phyloP scores from a whole-genome alignment of 2,113 vertebrate genomes.

The Leucoraja erinaceus region DNA sequence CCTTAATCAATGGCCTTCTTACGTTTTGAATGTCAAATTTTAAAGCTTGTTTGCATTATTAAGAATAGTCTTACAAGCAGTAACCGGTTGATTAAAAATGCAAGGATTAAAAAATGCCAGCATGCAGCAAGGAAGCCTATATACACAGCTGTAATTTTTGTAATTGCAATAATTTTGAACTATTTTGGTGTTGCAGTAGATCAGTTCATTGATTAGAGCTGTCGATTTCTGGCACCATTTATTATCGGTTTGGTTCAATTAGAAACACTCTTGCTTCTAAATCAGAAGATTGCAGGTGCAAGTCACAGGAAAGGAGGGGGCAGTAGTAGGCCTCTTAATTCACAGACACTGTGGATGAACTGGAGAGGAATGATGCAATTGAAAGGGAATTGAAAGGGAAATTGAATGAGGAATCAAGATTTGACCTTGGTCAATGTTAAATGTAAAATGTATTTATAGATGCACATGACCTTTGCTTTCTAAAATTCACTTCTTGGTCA shows the following conservation, averaged over 20 bases:
- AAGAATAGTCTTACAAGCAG: neutral
- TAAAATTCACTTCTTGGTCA: too few species aligned
- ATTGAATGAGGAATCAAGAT: too few species aligned
- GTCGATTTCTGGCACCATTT: too few species aligned
- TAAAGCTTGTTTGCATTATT: neutral
- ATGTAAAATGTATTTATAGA: too few species aligned
- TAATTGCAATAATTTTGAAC: conserved; percentile 10
- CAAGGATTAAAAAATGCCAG: neutral
- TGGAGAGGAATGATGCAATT: too few species aligned
- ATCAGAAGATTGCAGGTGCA: neutral
- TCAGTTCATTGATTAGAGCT: neutral
- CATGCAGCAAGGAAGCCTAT: neutral
- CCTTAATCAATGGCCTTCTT: neutral
- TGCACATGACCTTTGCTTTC: too few species aligned
- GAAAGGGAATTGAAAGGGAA: too few species aligned
- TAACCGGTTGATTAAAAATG: conserved; percentile 13
- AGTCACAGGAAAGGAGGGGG: neutral
- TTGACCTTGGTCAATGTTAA: too few species aligned
- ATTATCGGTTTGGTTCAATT: neutral
- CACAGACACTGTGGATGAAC: too few species aligned
- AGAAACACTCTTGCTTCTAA: neutral
- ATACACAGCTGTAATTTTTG: neutral
- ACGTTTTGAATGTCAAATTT: neutral
- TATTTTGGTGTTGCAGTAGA: neutral
- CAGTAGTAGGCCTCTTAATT: too few species aligned